phyloP scores from a whole-genome alignment of 1,140 invertebrate species.

The Anoplolepis gracilipes region DNA sequence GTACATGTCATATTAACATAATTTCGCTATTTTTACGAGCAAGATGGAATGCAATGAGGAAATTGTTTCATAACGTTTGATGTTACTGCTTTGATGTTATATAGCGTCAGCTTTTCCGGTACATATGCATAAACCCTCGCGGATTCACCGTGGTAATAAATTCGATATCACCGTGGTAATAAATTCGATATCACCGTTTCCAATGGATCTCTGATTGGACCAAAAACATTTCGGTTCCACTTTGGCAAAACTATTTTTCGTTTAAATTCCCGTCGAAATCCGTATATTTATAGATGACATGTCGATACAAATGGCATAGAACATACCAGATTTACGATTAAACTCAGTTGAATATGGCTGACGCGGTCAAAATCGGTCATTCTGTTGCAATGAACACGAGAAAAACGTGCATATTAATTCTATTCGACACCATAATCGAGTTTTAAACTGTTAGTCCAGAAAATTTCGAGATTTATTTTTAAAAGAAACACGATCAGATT shows the following conservation, averaged over 20 bases:
- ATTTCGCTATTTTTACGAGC: not conserved
- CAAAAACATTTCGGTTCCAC: slow-evolving; percentile 40
- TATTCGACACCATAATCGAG: slow-evolving; percentile 28
- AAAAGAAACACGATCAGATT: slow-evolving; percentile 38
- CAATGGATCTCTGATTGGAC: slow-evolving; percentile 55
- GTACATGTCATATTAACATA: not conserved
- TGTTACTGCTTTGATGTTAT: slow-evolving; percentile 23
- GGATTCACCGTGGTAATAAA: too few species aligned
- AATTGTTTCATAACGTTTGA: slow-evolving; percentile 27
- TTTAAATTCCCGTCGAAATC: slow-evolving; percentile 50
- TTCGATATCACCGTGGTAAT: slow-evolving; percentile 35
- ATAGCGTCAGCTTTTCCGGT: slow-evolving; percentile 20
- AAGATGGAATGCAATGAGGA: not conserved
- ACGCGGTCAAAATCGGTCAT: slow-evolving; percentile 34
- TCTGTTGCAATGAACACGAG: slow-evolving; percentile 1
- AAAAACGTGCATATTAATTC: slow-evolving; percentile 38
- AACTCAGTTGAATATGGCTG: not conserved
- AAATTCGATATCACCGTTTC: slow-evolving; percentile 30
- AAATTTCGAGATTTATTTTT: slow-evolving; percentile 36
- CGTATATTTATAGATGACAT: slow-evolving; percentile 57
- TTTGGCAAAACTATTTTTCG: slow-evolving; percentile 59
- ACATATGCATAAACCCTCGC: slow-evolving; percentile 11
- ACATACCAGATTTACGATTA: slow-evolving; percentile 64
- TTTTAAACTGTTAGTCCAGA: slow-evolving; percentile 37
- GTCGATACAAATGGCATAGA: slow-evolving; percentile 47